A percentile compares a stretch with the other conserved stretches of the same genome.
phyloP scores from a whole-genome alignment of 2,888 invertebrate genomes.

The Abrostola tripartita region DNA sequence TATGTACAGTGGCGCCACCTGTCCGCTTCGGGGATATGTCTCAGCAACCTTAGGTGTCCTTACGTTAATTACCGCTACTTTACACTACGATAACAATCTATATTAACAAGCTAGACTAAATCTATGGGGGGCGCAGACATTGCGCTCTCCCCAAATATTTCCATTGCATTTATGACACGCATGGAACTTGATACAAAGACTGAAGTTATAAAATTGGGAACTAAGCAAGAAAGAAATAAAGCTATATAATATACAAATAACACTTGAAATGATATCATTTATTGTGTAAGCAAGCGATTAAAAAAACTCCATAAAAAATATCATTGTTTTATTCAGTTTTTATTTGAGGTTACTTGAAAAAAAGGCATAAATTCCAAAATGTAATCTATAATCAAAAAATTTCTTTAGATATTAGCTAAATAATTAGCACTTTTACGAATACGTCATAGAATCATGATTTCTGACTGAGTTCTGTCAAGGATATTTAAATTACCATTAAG shows the following conservation, averaged over 20 bases:
- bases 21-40: slow-evolving; percentile 69
- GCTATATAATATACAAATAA: too few species aligned
- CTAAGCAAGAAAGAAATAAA: neutral
- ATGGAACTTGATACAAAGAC: slow-evolving; percentile 5
- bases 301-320: too few species aligned
- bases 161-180: slow-evolving; percentile 32
- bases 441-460: too few species aligned
- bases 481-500: neutral
- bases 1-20: slow-evolving; percentile 37
- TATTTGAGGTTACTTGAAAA: too few species aligned
- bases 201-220: slow-evolving; percentile 10
- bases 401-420: too few species aligned
- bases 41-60: slow-evolving; percentile 60
- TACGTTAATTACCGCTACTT: slow-evolving; percentile 50
- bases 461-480: neutral
- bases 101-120: slow-evolving; percentile 60
- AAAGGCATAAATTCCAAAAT: too few species aligned
- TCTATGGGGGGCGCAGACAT: slow-evolving; percentile 28
- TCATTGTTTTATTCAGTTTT: too few species aligned
- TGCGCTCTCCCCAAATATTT: slow-evolving; percentile 19
- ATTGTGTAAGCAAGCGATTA: too few species aligned
- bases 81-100: slow-evolving; percentile 71
- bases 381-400: too few species aligned
- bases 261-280: too few species aligned
- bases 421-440: neutral